Evolutionary conservation across 2,888 invertebrate genomes (phyloP).

Genomic region (Epistrophe grossulariae): DNA sequence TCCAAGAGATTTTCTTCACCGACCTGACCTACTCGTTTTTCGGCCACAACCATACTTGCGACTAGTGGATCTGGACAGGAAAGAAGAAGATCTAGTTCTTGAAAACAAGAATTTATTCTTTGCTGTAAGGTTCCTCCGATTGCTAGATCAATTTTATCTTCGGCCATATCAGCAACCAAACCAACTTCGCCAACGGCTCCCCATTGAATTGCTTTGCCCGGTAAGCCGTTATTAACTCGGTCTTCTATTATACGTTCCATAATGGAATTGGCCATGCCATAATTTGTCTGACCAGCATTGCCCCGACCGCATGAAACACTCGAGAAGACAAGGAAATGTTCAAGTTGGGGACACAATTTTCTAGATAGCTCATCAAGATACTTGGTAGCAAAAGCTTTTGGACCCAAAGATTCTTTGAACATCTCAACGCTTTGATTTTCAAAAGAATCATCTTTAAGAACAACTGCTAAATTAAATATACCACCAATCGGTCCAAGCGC

Average conservation of each 20-base stretch:
- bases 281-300: conserved; percentile 93
- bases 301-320: conserved; percentile 97
- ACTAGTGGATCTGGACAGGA: conserved; percentile 89
- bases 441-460: conserved; percentile 90
- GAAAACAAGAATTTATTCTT: conserved; percentile 91
- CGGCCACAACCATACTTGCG: conserved; percentile 94
- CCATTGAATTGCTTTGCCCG: conserved; percentile 95
- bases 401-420: conserved; percentile 88
- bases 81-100: conserved; percentile 90
- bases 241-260: conserved; percentile 95
- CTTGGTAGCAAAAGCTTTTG: conserved; percentile 92
- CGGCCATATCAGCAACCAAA: conserved; percentile 90
- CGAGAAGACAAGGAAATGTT: conserved; percentile 95
- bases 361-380: conserved; percentile 89
- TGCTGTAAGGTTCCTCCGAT: conserved; percentile 95
- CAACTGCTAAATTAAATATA: conserved; percentile 95
- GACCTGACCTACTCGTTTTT: conserved; percentile 88
- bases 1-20: conserved; percentile 89
- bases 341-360: conserved; percentile 85
- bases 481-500: conserved; percentile 90
- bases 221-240: conserved; percentile 88
- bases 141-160: conserved; percentile 88
- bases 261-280: conserved; percentile 94
- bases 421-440: conserved; percentile 90
- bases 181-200: conserved; percentile 96